Evolutionary conservation across 2,113 vertebrate genomes (phyloP).

Genomic region (Macquaria australasica): DNA sequence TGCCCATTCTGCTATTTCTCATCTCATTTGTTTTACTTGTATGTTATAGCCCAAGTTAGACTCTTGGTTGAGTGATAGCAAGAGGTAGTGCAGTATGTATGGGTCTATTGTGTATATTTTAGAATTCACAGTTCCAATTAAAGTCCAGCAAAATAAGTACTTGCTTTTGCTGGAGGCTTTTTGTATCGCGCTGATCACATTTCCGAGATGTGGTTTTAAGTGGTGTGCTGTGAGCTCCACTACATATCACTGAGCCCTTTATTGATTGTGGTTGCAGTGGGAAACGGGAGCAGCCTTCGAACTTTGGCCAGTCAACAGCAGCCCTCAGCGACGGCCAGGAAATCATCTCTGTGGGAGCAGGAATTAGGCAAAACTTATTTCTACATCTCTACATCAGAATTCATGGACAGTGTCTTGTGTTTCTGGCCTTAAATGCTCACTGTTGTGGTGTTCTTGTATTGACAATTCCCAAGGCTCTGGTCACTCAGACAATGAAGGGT

Average conservation of each 20-base stretch:
- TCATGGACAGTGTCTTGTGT: neutral
- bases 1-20: neutral
- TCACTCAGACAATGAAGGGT: neutral
- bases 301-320: constrained; percentile 58
- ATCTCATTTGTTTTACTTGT: neutral
- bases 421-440: neutral
- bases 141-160: neutral
- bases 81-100: neutral
- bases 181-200: neutral
- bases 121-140: neutral
- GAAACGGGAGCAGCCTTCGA: constrained; percentile 15
- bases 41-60: neutral
- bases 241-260: constrained; percentile 4
- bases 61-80: neutral
- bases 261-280: constrained; percentile 34
- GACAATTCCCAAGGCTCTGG: neutral
- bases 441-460: neutral
- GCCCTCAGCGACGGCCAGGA: constrained; percentile 1
- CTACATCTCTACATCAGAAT: neutral
- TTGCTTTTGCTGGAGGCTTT: neutral
- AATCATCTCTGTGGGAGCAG: constrained; percentile 4
- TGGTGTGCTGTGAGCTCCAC: neutral
- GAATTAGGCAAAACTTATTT: neutral
- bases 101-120: neutral
- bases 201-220: neutral